Evolutionary conservation across 2,888 invertebrate species (phyloP).

Genomic region (Odiellus spinosus): DNA sequence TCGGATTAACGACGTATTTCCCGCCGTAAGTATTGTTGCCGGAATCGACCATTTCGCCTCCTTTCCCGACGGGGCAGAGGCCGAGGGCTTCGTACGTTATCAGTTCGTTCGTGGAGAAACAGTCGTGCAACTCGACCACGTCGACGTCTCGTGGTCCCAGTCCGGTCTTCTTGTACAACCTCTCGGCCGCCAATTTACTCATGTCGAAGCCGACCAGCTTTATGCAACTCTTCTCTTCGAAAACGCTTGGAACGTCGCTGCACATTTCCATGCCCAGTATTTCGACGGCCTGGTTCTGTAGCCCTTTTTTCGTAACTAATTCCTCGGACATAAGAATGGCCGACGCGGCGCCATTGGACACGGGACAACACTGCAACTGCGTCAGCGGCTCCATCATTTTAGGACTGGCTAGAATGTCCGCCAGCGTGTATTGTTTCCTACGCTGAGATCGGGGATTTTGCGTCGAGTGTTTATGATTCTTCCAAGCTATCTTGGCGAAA

Average conservation of each 20-base stretch:
- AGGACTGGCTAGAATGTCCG: constrained; percentile 69
- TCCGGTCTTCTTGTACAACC: constrained; percentile 55
- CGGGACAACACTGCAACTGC: constrained; percentile 93
- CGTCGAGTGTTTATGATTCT: constrained; percentile 90
- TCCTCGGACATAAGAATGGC: constrained; percentile 78
- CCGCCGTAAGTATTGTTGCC: constrained; percentile 97
- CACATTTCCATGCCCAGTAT: constrained; percentile 94
- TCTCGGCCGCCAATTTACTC: constrained; percentile 65
- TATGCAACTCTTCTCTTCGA: constrained; percentile 61
- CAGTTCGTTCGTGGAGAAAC: constrained; percentile 92
- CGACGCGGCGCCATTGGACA: constrained; percentile 94
- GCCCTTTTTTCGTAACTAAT: constrained; percentile 65
- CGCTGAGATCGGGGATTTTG: constrained; percentile 97
- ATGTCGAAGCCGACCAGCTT: constrained; percentile 80
- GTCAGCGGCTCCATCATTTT: constrained; percentile 79
- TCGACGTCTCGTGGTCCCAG: constrained; percentile 64
- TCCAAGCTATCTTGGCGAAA: constrained; percentile 92
- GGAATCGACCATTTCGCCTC: constrained; percentile 75
- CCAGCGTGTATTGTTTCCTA: constrained; percentile 71
- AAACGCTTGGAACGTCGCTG: constrained; percentile 74
- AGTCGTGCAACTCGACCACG: constrained; percentile 93
- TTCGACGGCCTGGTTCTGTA: constrained; percentile 82
- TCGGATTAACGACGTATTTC: constrained; percentile 89
- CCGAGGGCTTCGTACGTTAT: constrained; percentile 95
- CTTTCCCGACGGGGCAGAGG: constrained; percentile 60